Percentiles rank a stretch among this genome's conserved stretches.
Evolutionary conservation across 2,113 vertebrate species (phyloP).

Genomic region (Oceanites oceanicus): DNA sequence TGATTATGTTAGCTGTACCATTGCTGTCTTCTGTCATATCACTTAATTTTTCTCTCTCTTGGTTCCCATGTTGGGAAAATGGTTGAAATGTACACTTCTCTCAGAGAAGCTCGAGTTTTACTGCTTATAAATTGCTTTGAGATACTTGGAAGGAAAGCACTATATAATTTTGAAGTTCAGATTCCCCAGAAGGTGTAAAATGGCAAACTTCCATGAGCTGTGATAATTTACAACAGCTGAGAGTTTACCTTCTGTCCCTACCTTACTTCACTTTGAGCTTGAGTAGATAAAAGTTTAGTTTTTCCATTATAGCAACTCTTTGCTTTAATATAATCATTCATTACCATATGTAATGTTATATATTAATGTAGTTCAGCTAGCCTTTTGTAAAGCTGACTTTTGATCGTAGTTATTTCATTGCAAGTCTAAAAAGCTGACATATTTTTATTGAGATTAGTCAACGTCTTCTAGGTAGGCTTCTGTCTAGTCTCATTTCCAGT

Average conservation of each 20-base stretch:
- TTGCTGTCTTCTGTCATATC: background rate
- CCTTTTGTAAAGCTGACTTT: background rate
- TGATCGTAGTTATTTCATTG: background rate
- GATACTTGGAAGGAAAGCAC: conserved; percentile 33
- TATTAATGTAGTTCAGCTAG: background rate
- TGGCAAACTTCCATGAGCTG: conserved; percentile 43
- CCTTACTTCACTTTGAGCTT: background rate
- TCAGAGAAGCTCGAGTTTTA: background rate
- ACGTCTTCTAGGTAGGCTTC: background rate
- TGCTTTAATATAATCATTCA: background rate
- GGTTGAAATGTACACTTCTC: background rate
- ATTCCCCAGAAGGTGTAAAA: conserved; percentile 52
- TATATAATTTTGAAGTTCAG: conserved; percentile 51
- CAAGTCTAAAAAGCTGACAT: background rate
- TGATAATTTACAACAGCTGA: conserved; percentile 47
- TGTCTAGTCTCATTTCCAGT: background rate
- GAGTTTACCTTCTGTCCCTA: conserved; percentile 46
- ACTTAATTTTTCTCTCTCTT: background rate
- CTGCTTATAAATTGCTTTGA: conserved; percentile 28
- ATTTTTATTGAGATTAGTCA: background rate
- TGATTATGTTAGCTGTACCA: background rate
- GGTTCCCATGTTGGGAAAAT: background rate
- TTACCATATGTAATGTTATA: background rate
- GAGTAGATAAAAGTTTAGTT: background rate
- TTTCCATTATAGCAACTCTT: background rate